Conservation (phyloP, 1,140 invertebrate species). For the Rhopalosiphum padi region DNA sequence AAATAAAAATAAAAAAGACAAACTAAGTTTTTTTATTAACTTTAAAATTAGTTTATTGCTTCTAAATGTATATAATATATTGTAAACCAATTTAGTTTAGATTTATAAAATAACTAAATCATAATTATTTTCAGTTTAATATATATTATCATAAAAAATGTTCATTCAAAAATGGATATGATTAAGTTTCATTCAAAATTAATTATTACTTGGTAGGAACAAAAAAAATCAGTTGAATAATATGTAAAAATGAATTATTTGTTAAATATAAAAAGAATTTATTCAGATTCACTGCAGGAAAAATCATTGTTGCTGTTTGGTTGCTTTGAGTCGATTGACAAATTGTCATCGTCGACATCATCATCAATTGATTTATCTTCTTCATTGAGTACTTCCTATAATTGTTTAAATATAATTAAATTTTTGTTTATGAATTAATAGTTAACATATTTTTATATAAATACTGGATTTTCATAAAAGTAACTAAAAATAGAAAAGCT, state of each 20-base stretch:
- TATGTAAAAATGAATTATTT: neutral
- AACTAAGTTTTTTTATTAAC: neutral
- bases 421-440: neutral
- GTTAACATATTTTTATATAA: neutral
- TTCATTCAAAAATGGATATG: neutral
- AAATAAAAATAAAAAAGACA: neutral
- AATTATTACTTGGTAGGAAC: conserved; percentile 9
- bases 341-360: neutral
- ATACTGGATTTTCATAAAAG: neutral
- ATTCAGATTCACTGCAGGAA: neutral
- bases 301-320: neutral
- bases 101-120: neutral
- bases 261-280: neutral
- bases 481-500: neutral
- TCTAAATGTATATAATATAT: neutral
- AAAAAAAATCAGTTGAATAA: neutral
- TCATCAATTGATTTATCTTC: neutral
- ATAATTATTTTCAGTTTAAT: neutral
- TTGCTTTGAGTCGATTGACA: neutral
- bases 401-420: neutral
- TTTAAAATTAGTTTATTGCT: neutral
- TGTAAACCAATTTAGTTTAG: neutral
- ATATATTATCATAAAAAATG: neutral
- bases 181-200: neutral
- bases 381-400: conserved; percentile 5